These are phyloP conservation scores for Sparus aurata DNA, from an alignment of 2,797 vertebrate genomes.

Conservation along the genomic window DNA sequence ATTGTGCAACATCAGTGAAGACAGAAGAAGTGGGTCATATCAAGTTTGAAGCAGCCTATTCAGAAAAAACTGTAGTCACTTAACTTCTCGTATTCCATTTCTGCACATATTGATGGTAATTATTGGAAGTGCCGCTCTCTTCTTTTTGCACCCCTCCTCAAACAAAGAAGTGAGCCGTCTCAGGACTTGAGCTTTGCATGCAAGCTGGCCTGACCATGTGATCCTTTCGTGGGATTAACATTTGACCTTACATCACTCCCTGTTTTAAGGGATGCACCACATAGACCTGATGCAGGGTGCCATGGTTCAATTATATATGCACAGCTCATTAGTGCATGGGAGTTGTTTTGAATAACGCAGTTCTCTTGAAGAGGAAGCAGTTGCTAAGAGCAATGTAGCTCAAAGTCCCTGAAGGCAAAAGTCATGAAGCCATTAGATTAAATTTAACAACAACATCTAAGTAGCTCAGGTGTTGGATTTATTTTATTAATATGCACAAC, in stretches of 20 bases:
- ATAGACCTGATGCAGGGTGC: not conserved
- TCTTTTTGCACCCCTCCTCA: not conserved
- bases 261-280: constrained; percentile 13
- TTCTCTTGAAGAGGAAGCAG: not conserved
- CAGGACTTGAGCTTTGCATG: constrained; percentile 28
- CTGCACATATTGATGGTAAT: not conserved
- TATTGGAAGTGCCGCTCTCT: not conserved
- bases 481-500: not conserved
- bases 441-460: not conserved
- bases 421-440: not conserved
- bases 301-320: constrained; percentile 1
- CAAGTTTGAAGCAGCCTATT: not conserved
- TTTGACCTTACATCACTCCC: not conserved
- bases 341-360: constrained; percentile 33
- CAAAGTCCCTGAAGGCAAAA: constrained; percentile 20
- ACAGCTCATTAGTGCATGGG: constrained; percentile 24
- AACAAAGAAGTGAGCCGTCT: not conserved
- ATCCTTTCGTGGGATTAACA: constrained; percentile 35
- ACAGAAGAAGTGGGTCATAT: not conserved
- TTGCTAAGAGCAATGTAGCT: constrained; percentile 24
- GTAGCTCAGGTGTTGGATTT: not conserved
- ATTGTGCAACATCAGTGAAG: not conserved
- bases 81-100: too few relatives aligned
- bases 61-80: too few relatives aligned
- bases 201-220: constrained; percentile 27